Evolutionary conservation across 2,888 invertebrate species (phyloP), one percentile per base, ranked within the genome.

Genomic region (Drosophila vallismaia): DNA sequence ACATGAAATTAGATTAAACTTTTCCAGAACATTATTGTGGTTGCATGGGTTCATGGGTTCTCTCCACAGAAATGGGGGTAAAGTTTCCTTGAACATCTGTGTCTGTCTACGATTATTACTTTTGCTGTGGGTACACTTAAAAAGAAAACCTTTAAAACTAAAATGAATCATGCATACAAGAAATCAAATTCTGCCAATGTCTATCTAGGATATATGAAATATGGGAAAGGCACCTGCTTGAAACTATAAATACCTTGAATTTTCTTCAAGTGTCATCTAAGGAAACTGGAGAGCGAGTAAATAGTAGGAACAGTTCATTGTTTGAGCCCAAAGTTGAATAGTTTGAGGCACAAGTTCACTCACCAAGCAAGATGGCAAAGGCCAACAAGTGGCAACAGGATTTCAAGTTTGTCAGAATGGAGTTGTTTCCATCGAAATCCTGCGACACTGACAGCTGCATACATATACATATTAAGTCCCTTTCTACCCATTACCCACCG

Each of bases 321-420:
- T 63, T 70, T 71, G 69, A 54, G 69, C 68, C 69, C 58, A 68
- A 73, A 82, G 84, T 85, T 85, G 88, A 85, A 85, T 87, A 87
- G 88, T 85, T 87, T 83, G 48, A 55, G 36, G 14, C 40, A 12
- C 49, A 71, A 86, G 86, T 85, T 85, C 86, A 82, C 71, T 71
- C 77, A 76, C 73, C 72, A 80, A 73, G 53, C 46, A 63, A 46
- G 38, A 40, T 19, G 64, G 64, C 44, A 72, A 76, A 66, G 67
- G 72, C 70, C 80, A 84, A 87, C 84, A 85, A 85, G 84, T 87
- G 84, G 87, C 45, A 46, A 55, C 38, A 54, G 44, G 50, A 28
- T 29, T 14, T 26, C 36, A 7, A 24, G 38, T 48, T 38, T 69
- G 44, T 67, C 69, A 48, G 48, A 36, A 69, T 49, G 66, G 9